A percentile compares a stretch with the other conserved stretches of the same genome.
Evolutionary conservation across 1,140 invertebrate genomes (phyloP).

Genomic region (Geopemphigus sp.): DNA sequence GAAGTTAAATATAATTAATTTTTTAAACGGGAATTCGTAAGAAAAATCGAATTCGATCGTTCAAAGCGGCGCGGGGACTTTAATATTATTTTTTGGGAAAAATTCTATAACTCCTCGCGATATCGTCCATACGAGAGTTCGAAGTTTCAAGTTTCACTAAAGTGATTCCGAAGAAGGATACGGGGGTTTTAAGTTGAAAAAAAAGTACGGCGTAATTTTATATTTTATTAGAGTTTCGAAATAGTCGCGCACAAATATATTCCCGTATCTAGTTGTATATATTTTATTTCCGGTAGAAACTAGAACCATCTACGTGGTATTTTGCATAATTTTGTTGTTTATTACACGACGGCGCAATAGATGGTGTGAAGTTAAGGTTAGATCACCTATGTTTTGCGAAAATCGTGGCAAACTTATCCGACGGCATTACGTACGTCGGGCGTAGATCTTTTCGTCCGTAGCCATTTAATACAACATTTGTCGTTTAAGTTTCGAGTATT

Average conservation of each 20-base stretch:
- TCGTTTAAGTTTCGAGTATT: neutral
- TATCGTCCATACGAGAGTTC: neutral
- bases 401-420: neutral
- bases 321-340: conserved; percentile 3
- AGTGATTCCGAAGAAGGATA: neutral
- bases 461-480: conserved; percentile 1
- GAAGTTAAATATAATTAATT: no score
- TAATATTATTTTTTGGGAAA: no score
- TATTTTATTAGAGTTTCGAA: conserved; percentile 5
- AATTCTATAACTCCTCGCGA: neutral
- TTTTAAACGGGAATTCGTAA: no score
- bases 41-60: neutral
- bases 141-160: neutral
- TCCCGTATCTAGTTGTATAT: neutral
- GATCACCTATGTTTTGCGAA: neutral
- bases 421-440: neutral
- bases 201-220: neutral
- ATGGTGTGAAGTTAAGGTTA: neutral
- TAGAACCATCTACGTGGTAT: neutral
- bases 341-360: neutral
- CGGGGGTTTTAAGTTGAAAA: neutral
- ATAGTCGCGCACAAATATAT: neutral
- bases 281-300: neutral
- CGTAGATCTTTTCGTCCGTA: neutral
- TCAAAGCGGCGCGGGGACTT: neutral